Percentiles rank a stretch among this genome's conserved stretches.
Evolutionary conservation across 2,888 invertebrate species (phyloP).

Genomic region (Coleophora deauratella): DNA sequence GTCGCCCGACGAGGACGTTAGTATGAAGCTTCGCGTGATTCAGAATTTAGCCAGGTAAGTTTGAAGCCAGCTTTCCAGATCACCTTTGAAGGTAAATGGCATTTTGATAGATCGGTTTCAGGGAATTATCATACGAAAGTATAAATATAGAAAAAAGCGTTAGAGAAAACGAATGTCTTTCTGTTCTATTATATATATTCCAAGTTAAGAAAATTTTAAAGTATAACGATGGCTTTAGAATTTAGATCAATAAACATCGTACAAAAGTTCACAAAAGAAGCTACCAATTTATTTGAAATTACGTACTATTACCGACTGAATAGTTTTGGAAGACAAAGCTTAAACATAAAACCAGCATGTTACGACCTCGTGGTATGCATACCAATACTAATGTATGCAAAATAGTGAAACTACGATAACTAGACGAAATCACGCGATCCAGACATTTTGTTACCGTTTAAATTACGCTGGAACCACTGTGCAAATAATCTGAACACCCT

Average conservation of each 20-base stretch:
- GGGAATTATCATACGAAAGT: too few species aligned
- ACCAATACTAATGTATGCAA: constrained; percentile 61
- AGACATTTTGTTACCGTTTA: constrained; percentile 68
- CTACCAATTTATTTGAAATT: too few species aligned
- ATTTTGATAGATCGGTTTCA: not conserved
- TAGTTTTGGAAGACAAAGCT: constrained; percentile 3
- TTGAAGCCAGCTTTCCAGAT: not conserved
- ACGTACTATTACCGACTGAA: too few species aligned
- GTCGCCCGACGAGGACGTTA: constrained; percentile 32
- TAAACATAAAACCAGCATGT: constrained; percentile 34
- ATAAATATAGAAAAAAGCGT: too few species aligned
- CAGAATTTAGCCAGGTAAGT: constrained; percentile 22
- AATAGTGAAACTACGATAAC: constrained; percentile 61
- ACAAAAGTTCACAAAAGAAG: too few species aligned
- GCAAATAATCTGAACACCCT: constrained; percentile 21
- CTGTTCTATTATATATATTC: too few species aligned
- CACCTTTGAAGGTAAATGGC: constrained; percentile 5
- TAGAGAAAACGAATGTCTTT: too few species aligned
- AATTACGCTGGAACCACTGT: constrained; percentile 41
- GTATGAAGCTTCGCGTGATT: constrained; percentile 26
- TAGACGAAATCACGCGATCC: constrained; percentile 61
- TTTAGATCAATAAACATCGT: too few species aligned
- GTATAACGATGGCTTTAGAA: too few species aligned
- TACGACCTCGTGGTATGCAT: constrained; percentile 33
- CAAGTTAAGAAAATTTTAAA: too few species aligned